Evolutionary conservation across 2,113 vertebrate species (phyloP).

Genomic region (Melanerpes aurifrons): DNA sequence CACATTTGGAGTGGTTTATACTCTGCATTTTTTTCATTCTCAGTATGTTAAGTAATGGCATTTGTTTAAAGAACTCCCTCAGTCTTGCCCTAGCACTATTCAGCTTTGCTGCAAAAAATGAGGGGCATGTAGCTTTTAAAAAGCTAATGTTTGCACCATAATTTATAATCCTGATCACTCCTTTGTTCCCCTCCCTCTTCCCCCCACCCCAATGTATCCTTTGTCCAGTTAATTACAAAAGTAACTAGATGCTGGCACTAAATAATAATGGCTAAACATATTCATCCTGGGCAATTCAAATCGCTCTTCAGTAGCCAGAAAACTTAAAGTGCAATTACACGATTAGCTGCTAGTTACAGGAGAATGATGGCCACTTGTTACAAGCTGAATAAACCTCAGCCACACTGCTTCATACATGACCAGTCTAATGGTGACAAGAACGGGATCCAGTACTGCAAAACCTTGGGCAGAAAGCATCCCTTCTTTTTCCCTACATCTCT

Average conservation of each 20-base stretch:
- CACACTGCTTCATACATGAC: slow-evolving; percentile 51
- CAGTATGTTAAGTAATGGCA: slow-evolving; percentile 50
- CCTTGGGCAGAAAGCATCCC: slow-evolving; percentile 46
- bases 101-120: slow-evolving; percentile 43
- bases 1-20: slow-evolving; percentile 37
- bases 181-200: slow-evolving; percentile 23
- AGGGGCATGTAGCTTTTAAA: slow-evolving; percentile 55
- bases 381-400: slow-evolving; percentile 69
- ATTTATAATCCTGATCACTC: slow-evolving; percentile 66
- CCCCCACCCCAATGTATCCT: slow-evolving; percentile 52
- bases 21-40: slow-evolving; percentile 57
- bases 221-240: slow-evolving; percentile 73
- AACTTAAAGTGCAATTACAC: slow-evolving; percentile 73
- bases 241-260: slow-evolving; percentile 68
- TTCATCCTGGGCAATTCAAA: slow-evolving; percentile 66
- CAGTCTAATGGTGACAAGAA: slow-evolving; percentile 61
- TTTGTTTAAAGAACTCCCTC: slow-evolving; percentile 52
- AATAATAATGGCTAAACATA: slow-evolving; percentile 55
- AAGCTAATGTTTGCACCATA: slow-evolving; percentile 70
- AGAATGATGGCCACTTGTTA: slow-evolving; percentile 72
- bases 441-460: slow-evolving; percentile 60
- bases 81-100: background rate
- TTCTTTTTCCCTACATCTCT: slow-evolving; percentile 61
- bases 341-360: slow-evolving; percentile 74
- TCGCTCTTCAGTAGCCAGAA: slow-evolving; percentile 67